Evolutionary conservation across 37 sponge, comb jelly and placozoan species (phyloP).

Genomic region (Spongilla lacustris): DNA sequence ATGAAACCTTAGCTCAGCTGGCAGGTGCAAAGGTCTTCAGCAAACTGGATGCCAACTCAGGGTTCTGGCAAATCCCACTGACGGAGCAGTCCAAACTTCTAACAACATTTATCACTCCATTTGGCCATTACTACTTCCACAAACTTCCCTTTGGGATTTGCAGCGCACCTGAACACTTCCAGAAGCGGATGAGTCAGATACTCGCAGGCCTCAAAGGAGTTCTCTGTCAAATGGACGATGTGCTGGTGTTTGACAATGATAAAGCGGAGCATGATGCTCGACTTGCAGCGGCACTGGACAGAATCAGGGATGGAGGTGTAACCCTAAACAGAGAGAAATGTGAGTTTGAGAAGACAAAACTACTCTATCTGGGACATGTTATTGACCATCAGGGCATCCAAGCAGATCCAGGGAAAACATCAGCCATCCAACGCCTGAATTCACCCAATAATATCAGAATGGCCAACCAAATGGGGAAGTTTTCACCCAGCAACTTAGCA

Average conservation of each 20-base stretch:
- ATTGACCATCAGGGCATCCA: constrained; percentile 35
- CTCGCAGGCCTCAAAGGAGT: constrained; percentile 47
- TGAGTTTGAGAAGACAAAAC: constrained; percentile 10
- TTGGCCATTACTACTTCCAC: constrained; percentile 8
- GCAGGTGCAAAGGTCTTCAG: constrained; percentile 15
- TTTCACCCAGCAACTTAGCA: constrained; percentile 37
- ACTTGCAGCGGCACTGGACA: constrained; percentile 29
- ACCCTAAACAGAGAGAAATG: constrained; percentile 58
- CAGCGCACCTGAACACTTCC: constrained; percentile 36
- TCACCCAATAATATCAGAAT: constrained; percentile 26
- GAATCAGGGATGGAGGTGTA: constrained; percentile 23
- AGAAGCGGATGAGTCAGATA: constrained; percentile 9
- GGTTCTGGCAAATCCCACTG: constrained; percentile 11
- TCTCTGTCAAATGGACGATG: constrained; percentile 50
- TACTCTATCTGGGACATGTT: constrained; percentile 52
- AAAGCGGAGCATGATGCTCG: constrained; percentile 39
- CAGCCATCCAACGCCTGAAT: constrained; percentile 24
- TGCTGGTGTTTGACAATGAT: constrained; percentile 26
- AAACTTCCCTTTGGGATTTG: constrained; percentile 24
- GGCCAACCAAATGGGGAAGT: constrained; percentile 58
- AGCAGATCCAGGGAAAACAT: constrained; percentile 52
- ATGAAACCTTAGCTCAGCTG: constrained; percentile 14
- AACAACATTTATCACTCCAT: constrained; percentile 14
- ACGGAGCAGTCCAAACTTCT: neutral
- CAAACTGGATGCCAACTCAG: constrained; percentile 28